These are phyloP conservation scores for Fulica atra DNA, from an alignment of 2,113 vertebrate species.

Conservation along the genomic window DNA sequence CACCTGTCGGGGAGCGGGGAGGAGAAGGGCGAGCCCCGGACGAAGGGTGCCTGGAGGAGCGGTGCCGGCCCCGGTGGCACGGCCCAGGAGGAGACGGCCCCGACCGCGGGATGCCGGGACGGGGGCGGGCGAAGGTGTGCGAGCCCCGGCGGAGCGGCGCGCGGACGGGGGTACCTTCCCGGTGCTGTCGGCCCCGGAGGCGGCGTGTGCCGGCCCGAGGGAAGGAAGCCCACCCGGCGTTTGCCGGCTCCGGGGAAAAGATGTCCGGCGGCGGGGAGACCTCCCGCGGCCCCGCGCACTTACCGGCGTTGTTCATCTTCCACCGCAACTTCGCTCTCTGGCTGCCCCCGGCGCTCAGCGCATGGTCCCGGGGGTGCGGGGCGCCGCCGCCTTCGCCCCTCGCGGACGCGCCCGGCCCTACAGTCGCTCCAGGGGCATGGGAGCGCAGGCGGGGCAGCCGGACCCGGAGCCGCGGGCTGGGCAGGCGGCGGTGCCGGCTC, in stretches of 20 bases:
- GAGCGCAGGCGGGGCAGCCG: neutral
- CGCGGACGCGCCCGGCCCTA: neutral
- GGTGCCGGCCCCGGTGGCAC: neutral
- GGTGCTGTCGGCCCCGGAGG: neutral
- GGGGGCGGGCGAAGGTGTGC: neutral
- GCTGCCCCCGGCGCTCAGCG: neutral
- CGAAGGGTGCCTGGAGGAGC: neutral
- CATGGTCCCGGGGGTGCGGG: constrained; percentile 2
- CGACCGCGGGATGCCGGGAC: neutral
- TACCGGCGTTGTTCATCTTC: constrained; percentile 70
- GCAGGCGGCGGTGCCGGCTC: neutral
- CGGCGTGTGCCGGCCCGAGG: neutral
- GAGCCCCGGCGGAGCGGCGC: neutral
- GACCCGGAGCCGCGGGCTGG: neutral
- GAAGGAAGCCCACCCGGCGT: neutral
- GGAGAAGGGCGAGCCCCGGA: neutral
- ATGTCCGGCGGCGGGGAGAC: neutral
- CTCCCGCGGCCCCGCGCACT: neutral
- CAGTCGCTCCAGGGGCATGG: neutral
- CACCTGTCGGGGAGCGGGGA: neutral
- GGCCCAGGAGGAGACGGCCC: neutral
- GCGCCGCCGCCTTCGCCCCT: neutral
- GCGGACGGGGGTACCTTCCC: neutral
- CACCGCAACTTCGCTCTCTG: constrained; percentile 1
- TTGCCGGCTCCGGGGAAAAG: neutral